Conservation (phyloP, 1,140 invertebrate genomes). For the Zaprionus nigranus region DNA sequence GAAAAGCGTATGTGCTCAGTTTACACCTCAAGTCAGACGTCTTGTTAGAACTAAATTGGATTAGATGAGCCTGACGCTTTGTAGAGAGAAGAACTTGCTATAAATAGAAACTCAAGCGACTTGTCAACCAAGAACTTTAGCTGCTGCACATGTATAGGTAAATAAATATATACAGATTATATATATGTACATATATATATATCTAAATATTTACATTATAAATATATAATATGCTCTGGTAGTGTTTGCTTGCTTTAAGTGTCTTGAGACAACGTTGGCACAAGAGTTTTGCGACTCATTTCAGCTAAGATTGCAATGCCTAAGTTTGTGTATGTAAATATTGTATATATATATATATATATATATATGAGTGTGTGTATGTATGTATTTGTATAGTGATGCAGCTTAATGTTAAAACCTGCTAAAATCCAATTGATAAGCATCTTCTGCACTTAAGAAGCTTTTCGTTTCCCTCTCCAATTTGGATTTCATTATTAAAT, state of each 20-base stretch:
- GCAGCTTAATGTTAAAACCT: neutral
- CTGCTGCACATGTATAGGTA: neutral
- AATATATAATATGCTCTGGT: neutral
- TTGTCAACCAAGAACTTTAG: conserved; percentile 1
- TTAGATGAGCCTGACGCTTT: neutral
- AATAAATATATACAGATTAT: neutral
- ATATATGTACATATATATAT: neutral
- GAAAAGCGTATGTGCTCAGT: neutral
- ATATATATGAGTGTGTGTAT: neutral
- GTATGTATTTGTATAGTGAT: neutral
- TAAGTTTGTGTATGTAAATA: neutral
- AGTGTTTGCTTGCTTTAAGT: neutral
- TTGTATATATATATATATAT: neutral
- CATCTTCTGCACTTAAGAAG: conserved; percentile 24
- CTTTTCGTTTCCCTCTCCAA: conserved; percentile 2
- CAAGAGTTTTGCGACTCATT: neutral
- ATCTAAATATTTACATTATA: neutral
- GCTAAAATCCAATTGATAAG: conserved; percentile 8
- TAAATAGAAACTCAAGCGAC: neutral
- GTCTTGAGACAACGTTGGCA: neutral
- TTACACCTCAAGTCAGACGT: conserved; percentile 4
- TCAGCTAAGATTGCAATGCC: neutral
- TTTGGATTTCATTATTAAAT: neutral
- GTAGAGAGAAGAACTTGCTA: neutral
- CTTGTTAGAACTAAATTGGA: conserved; percentile 1